Percentiles rank a stretch among this genome's conserved stretches.
Evolutionary conservation across 2,888 invertebrate species (phyloP).

Genomic region (Drosophila kambysellisi): DNA sequence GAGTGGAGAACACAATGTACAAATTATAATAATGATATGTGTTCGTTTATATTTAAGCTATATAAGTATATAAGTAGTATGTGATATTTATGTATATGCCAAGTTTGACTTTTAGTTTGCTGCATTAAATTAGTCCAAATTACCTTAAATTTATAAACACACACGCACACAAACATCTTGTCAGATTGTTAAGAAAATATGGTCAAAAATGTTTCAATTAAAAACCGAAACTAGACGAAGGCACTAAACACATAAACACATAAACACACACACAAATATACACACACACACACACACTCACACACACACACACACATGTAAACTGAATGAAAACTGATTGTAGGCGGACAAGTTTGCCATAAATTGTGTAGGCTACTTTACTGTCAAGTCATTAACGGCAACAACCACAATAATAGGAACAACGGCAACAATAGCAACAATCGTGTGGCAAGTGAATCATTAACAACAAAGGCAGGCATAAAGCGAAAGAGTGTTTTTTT

Average conservation of each 20-base stretch:
- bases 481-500: slow-evolving; percentile 30
- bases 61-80: slow-evolving; percentile 22
- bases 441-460: slow-evolving; percentile 66
- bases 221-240: slow-evolving; percentile 61
- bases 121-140: slow-evolving; percentile 74
- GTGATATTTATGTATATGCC: slow-evolving; percentile 18
- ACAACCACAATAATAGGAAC: slow-evolving; percentile 32
- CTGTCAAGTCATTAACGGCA: slow-evolving; percentile 76
- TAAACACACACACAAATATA: slow-evolving; percentile 15
- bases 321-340: slow-evolving; percentile 70
- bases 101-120: slow-evolving; percentile 41
- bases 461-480: slow-evolving; percentile 60
- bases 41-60: slow-evolving; percentile 19
- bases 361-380: slow-evolving; percentile 79
- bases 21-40: slow-evolving; percentile 72
- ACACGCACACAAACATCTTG: slow-evolving; percentile 47
- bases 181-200: slow-evolving; percentile 78
- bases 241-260: slow-evolving; percentile 46
- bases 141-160: slow-evolving; percentile 54
- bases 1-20: slow-evolving; percentile 58
- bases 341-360: slow-evolving; percentile 79
- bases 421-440: slow-evolving; percentile 37
- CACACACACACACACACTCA: slow-evolving; percentile 8
- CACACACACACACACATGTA: slow-evolving; percentile 14
- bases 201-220: slow-evolving; percentile 80